Conservation (phyloP, 1,140 invertebrate species). For the Zaprionus kolodkinae region DNA sequence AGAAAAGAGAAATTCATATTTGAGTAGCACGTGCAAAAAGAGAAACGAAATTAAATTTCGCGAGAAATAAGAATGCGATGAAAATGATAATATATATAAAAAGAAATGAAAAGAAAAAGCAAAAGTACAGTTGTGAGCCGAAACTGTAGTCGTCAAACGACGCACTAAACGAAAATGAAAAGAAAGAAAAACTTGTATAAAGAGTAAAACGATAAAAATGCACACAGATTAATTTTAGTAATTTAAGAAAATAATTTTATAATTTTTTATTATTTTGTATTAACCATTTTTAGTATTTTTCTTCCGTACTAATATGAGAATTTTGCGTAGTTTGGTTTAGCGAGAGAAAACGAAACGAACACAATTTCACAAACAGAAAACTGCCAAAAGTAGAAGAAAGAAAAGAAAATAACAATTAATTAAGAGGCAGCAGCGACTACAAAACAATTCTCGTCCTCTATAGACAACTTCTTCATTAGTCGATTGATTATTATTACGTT, state of each 20-base stretch:
- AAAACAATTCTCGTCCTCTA: constrained; percentile 82
- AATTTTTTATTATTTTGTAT: constrained; percentile 60
- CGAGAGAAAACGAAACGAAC: constrained; percentile 14
- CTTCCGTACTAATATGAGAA: constrained; percentile 78
- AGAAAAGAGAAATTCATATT: constrained; percentile 55
- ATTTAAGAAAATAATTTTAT: constrained; percentile 80
- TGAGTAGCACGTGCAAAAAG: constrained; percentile 82
- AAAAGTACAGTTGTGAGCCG: constrained; percentile 74
- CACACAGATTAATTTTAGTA: constrained; percentile 49
- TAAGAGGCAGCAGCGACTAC: constrained; percentile 51
- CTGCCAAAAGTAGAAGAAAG: constrained; percentile 54
- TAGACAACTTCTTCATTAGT: constrained; percentile 85
- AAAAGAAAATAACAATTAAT: constrained; percentile 30
- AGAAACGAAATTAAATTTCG: constrained; percentile 60
- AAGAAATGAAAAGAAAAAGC: constrained; percentile 52
- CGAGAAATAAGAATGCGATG: constrained; percentile 13
- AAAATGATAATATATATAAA: constrained; percentile 33
- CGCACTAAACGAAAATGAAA: constrained; percentile 45
- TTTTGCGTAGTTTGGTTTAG: constrained; percentile 72
- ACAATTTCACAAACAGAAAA: constrained; percentile 21
- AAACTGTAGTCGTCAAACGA: constrained; percentile 40
- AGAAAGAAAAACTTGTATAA: constrained; percentile 56
- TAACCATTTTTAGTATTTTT: constrained; percentile 74
- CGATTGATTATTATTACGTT: constrained; percentile 67
- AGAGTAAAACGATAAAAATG: constrained; percentile 30